Percentiles rank a stretch among this genome's conserved stretches.
phyloP scores from a whole-genome alignment of 2,113 vertebrate genomes.

The Tachuris rubrigastra region DNA sequence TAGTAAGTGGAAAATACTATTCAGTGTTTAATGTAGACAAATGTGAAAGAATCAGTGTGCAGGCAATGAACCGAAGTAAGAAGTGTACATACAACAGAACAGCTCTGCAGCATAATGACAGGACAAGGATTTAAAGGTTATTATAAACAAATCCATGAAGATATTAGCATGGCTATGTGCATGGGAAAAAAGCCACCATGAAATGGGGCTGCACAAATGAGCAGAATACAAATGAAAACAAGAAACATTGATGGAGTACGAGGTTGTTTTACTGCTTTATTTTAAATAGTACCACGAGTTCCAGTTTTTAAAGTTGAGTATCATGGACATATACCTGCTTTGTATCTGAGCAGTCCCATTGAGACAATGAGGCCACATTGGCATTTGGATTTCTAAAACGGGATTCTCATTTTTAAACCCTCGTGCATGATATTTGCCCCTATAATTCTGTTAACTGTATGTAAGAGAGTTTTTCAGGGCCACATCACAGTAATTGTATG shows the following conservation, averaged over 20 bases:
- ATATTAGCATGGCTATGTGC: background rate
- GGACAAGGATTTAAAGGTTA: constrained; percentile 43
- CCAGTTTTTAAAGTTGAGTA: background rate
- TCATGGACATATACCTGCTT: background rate
- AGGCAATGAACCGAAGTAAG: constrained; percentile 35
- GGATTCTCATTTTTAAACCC: background rate
- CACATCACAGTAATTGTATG: background rate
- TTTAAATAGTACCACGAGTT: background rate
- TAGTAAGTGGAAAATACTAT: constrained; percentile 26
- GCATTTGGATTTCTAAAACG: constrained; percentile 1
- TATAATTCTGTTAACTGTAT: background rate
- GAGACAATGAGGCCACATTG: background rate
- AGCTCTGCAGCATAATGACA: constrained; percentile 27
- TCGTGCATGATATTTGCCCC: background rate
- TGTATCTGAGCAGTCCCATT: background rate
- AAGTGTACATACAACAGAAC: background rate
- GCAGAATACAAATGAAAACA: background rate
- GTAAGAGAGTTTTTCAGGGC: background rate
- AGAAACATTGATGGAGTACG: background rate
- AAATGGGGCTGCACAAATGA: constrained; percentile 24
- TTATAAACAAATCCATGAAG: constrained; percentile 51
- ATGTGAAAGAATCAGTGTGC: constrained; percentile 41
- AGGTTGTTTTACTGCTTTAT: background rate
- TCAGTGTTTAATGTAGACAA: constrained; percentile 34
- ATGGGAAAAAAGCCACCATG: background rate